Percentiles rank a stretch among this genome's conserved stretches.
These are phyloP conservation scores for Ectropis crepuscularia DNA, from an alignment of 2,888 invertebrate species.

Conservation along the genomic window DNA sequence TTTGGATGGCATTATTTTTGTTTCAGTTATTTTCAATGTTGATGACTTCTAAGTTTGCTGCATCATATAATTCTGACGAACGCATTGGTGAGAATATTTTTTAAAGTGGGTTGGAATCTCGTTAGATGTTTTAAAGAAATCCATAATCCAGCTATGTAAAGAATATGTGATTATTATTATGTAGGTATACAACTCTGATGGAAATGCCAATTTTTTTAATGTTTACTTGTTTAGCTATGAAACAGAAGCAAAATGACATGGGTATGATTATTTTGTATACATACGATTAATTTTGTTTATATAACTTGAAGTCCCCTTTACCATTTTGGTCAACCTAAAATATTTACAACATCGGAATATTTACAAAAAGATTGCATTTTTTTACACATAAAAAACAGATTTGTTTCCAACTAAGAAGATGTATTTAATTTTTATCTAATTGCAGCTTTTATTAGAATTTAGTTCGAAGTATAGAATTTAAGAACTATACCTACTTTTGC, in stretches of 20 bases:
- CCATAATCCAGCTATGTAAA: too few species aligned
- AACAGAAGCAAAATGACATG: conserved; percentile 20
- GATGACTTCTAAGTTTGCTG: neutral
- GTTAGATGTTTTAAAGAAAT: too few species aligned
- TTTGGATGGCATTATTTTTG: neutral
- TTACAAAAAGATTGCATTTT: neutral
- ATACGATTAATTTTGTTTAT: neutral
- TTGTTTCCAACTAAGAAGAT: too few species aligned
- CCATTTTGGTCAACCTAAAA: neutral
- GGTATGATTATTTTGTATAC: conserved; percentile 3
- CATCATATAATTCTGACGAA: conserved; percentile 1
- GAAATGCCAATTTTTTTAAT: neutral
- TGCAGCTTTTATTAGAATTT: too few species aligned
- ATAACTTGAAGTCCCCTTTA: too few species aligned
- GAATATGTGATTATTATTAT: too few species aligned
- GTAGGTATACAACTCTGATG: too few species aligned
- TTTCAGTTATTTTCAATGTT: conserved; percentile 7
- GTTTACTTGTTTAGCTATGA: conserved; percentile 8
- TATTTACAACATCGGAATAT: neutral
- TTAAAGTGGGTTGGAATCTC: neutral
- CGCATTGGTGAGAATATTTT: conserved; percentile 5
- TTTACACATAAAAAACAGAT: too few species aligned
- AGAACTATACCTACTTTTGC: too few species aligned
- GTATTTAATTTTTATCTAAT: too few species aligned
- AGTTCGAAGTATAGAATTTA: too few species aligned